These are phyloP conservation scores for Choloepus didactylus DNA, from an alignment of 2,797 vertebrate species.

Conservation along the genomic window DNA sequence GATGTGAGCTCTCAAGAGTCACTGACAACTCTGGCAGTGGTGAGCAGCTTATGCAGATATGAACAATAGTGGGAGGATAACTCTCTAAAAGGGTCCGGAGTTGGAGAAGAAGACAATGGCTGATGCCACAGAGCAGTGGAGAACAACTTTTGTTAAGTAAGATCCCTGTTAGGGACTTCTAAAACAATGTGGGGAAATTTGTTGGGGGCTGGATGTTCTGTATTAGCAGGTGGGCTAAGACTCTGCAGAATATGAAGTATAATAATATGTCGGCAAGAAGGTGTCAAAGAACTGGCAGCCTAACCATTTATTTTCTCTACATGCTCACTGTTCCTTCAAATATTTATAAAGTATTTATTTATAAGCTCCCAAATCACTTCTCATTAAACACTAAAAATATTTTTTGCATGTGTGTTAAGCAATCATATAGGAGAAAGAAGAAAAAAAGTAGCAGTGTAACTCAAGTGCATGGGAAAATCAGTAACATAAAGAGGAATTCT, in stretches of 20 bases:
- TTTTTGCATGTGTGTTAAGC: background rate
- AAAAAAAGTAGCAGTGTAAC: background rate
- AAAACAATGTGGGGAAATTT: background rate
- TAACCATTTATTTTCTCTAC: background rate
- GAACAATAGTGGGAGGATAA: background rate
- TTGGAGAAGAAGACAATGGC: too few species aligned
- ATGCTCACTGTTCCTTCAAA: background rate
- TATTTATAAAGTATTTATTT: conserved; percentile 41
- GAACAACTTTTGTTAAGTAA: background rate
- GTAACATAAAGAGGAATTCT: background rate
- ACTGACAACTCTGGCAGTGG: too few species aligned
- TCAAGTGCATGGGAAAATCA: background rate
- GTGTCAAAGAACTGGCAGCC: background rate
- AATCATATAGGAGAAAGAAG: background rate
- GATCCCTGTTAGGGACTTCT: background rate
- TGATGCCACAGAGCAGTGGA: background rate
- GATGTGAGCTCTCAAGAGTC: background rate
- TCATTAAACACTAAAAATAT: conserved; percentile 12
- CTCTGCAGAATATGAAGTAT: background rate
- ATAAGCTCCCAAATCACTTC: background rate
- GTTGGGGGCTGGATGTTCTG: background rate
- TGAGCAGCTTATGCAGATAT: too few species aligned
- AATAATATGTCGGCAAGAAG: background rate
- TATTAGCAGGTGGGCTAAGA: background rate
- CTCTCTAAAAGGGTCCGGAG: background rate